phyloP scores from a whole-genome alignment of 2,797 vertebrate species.

The Acanthurus lineatus region DNA sequence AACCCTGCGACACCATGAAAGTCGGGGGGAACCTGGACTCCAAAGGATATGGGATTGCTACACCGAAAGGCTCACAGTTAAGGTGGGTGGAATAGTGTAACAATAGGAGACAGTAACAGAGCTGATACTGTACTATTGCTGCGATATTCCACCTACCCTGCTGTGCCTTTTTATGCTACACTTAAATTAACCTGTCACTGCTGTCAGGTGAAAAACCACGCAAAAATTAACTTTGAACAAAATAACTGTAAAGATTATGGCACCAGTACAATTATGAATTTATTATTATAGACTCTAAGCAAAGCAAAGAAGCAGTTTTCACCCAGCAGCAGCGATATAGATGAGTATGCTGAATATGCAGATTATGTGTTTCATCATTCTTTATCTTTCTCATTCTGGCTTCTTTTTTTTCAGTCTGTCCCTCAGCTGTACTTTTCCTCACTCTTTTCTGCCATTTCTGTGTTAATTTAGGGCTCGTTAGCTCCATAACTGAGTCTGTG shows the following conservation, averaged over 20 bases:
- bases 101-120: conserved; percentile 87
- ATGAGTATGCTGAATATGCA: conserved; percentile 49
- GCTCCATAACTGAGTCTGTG: conserved; percentile 52
- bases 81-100: conserved; percentile 99
- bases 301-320: conserved; percentile 43
- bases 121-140: conserved; percentile 92
- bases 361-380: conserved; percentile 50
- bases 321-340: conserved; percentile 68
- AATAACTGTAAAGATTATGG: neutral
- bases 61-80: conserved; percentile 99
- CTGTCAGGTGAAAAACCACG: conserved; percentile 67
- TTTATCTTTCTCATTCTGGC: conserved; percentile 16
- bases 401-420: conserved; percentile 6
- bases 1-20: conserved; percentile 99
- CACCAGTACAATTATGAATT: neutral
- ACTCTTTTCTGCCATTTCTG: conserved; percentile 18
- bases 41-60: conserved; percentile 99
- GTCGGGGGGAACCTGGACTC: conserved; percentile 99
- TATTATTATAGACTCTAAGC: conserved; percentile 1
- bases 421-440: conserved; percentile 7
- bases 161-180: conserved; percentile 91
- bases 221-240: neutral
- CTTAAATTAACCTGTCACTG: conserved; percentile 54
- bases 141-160: conserved; percentile 99
- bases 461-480: conserved; percentile 54